Evolutionary conservation across 2,113 vertebrate genomes (phyloP).

Genomic region (Pimephales promelas): DNA sequence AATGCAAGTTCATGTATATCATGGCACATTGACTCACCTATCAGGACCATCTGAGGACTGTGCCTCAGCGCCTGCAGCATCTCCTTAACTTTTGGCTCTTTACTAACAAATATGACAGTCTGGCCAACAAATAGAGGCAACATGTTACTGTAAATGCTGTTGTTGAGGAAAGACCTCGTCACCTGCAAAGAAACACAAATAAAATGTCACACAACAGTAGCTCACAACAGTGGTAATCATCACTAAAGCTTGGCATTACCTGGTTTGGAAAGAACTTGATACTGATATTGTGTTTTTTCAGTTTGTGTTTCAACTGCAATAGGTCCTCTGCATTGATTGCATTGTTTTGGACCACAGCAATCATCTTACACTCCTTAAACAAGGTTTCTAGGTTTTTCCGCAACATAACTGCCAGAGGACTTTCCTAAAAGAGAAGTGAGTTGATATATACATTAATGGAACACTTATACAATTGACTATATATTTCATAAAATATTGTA

Average conservation of each 20-base stretch:
- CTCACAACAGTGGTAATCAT: neutral
- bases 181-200: constrained; percentile 71
- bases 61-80: constrained; percentile 80
- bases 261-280: constrained; percentile 84
- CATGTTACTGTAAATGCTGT: constrained; percentile 79
- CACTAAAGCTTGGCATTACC: constrained; percentile 68
- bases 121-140: constrained; percentile 83
- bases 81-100: constrained; percentile 82
- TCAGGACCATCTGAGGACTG: constrained; percentile 80
- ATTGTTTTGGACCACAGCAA: constrained; percentile 86
- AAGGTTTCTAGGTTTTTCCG: constrained; percentile 69
- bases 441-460: neutral
- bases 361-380: constrained; percentile 82
- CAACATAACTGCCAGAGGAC: constrained; percentile 65
- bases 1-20: neutral
- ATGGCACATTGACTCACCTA: constrained; percentile 74
- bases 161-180: constrained; percentile 72
- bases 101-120: constrained; percentile 85
- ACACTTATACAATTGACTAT: neutral
- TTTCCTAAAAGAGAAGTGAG: constrained; percentile 71
- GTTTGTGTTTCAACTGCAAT: constrained; percentile 73
- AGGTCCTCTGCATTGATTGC: constrained; percentile 75
- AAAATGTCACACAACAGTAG: constrained; percentile 14
- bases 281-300: constrained; percentile 78
- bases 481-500: too few relatives aligned